Conservation (phyloP, 2,888 invertebrate species). For the Aethes cnicana region DNA sequence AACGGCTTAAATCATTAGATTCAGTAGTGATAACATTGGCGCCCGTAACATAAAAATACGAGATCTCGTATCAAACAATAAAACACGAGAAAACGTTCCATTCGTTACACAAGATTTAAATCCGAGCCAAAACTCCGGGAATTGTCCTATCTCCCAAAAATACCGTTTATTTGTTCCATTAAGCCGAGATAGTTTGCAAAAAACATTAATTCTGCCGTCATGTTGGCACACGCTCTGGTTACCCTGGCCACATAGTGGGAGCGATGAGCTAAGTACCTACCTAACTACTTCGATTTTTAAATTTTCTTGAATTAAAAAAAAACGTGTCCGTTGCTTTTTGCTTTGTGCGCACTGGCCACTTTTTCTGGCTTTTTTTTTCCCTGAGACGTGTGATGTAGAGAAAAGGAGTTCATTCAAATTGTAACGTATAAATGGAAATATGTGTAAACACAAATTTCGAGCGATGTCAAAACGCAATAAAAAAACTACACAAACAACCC, state of each 20-base stretch:
- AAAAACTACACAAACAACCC: no score
- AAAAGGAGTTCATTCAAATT: no score
- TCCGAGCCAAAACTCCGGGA: slow-evolving; percentile 38
- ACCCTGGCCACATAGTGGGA: background rate
- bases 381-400: no score
- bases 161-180: slow-evolving; percentile 54
- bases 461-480: no score
- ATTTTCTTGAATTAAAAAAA: no score
- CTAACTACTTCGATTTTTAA: no score
- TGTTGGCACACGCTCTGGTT: slow-evolving; percentile 38
- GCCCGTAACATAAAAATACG: background rate
- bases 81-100: background rate
- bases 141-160: slow-evolving; percentile 51
- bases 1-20: no score
- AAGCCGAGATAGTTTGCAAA: slow-evolving; percentile 70
- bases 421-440: no score
- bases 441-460: no score
- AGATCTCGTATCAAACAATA: background rate
- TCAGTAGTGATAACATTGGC: no score
- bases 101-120: slow-evolving; percentile 17
- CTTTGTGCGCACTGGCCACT: no score
- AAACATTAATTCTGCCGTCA: slow-evolving; percentile 70
- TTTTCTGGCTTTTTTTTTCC: background rate
- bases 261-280: background rate
- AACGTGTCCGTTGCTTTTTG: no score